Percentiles rank a stretch among this genome's conserved stretches.
phyloP scores from a whole-genome alignment of 2,888 invertebrate species.

The Hydriomena furcata region DNA sequence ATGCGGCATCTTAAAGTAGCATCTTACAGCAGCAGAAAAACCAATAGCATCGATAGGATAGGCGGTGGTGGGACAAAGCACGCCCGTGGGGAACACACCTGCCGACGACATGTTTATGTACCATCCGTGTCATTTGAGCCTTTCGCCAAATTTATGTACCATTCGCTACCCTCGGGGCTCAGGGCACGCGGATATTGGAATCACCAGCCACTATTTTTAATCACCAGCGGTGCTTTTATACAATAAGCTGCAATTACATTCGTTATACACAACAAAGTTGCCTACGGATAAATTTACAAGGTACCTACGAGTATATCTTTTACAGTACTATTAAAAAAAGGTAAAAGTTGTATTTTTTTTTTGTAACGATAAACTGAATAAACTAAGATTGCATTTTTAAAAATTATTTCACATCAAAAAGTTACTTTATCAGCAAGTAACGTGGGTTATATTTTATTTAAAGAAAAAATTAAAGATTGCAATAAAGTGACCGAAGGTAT shows the following conservation, averaged over 20 bases:
- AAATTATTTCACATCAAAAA: no score
- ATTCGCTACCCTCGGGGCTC: slow-evolving; percentile 37
- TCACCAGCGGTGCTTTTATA: slow-evolving; percentile 58
- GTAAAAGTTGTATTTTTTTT: no score
- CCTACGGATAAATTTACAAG: no score
- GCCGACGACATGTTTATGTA: slow-evolving; percentile 72
- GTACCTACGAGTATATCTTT: no score
- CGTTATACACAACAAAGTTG: slow-evolving; percentile 18
- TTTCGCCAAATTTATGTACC: slow-evolving; percentile 71
- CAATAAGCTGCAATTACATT: slow-evolving; percentile 40
- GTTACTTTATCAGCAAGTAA: no score
- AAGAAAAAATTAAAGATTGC: no score
- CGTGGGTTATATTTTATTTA: no score
- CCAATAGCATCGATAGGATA: slow-evolving; percentile 27
- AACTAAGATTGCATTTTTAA: no score
- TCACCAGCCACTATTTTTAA: no score
- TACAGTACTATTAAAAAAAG: no score
- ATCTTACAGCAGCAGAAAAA: slow-evolving; percentile 23
- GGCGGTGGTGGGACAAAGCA: slow-evolving; percentile 51
- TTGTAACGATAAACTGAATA: no score
- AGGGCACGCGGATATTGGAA: slow-evolving; percentile 63
- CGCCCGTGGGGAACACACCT: slow-evolving; percentile 57
- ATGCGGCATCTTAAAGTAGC: slow-evolving; percentile 21
- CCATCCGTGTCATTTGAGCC: slow-evolving; percentile 56
- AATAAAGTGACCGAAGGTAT: no score